Percentiles rank a stretch among this genome's conserved stretches.
Conservation (phyloP, 2,113 vertebrate species). For the Dicaeum eximium region DNA sequence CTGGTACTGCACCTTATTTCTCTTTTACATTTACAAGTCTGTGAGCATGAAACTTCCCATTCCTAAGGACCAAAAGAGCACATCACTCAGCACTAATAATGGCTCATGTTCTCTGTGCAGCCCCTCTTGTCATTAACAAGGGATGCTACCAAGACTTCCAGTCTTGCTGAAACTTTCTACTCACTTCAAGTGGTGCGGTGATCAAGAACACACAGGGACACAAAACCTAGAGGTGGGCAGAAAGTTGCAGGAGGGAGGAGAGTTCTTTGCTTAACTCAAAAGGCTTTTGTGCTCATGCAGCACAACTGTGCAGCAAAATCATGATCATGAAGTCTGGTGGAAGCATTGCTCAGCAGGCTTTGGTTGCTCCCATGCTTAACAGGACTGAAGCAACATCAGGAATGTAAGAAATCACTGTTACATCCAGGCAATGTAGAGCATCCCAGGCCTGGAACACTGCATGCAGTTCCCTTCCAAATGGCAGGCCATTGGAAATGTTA, state of each 20-base stretch:
- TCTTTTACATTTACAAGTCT: neutral
- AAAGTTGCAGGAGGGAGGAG: neutral
- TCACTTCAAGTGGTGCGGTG: neutral
- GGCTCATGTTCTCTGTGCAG: neutral
- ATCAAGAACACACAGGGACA: neutral
- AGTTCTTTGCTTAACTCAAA: neutral
- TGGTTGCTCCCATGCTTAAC: neutral
- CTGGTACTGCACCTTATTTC: neutral
- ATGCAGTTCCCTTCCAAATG: neutral
- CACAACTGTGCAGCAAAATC: neutral
- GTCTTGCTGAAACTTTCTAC: neutral
- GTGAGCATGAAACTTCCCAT: neutral
- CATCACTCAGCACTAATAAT: neutral
- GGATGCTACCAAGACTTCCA: neutral
- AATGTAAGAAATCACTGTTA: neutral
- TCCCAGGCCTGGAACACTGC: neutral
- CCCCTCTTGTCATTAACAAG: neutral
- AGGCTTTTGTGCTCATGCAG: neutral
- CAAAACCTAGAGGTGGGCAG: neutral
- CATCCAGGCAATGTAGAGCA: neutral
- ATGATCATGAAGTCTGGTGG: neutral
- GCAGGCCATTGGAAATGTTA: accelerated
- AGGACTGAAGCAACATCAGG: neutral
- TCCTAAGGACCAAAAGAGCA: neutral
- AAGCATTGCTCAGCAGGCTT: neutral